phyloP scores from a whole-genome alignment of 2,797 vertebrate genomes.

The Acanthurus tractus region DNA sequence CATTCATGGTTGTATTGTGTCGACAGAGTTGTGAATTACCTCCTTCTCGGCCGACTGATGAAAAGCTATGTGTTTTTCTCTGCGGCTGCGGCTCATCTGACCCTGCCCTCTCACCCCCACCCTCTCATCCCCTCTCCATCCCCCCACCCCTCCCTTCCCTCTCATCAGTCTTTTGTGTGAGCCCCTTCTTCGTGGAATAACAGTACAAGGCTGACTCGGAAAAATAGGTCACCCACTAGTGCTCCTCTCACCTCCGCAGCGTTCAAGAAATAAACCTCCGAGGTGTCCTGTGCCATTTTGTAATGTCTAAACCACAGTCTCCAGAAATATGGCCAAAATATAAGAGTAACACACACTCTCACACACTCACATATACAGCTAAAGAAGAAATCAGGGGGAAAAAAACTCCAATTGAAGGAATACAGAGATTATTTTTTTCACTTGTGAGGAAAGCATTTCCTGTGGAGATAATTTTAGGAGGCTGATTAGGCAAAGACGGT shows the following conservation, averaged over 20 bases:
- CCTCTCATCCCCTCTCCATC: background rate
- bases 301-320: constrained; percentile 62
- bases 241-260: constrained; percentile 79
- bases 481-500: constrained; percentile 81
- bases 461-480: constrained; percentile 83
- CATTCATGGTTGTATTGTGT: constrained; percentile 70
- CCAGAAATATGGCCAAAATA: constrained; percentile 33
- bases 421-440: constrained; percentile 56
- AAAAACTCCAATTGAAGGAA: constrained; percentile 62
- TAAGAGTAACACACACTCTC: constrained; percentile 24
- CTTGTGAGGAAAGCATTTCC: constrained; percentile 77
- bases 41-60: constrained; percentile 77
- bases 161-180: constrained; percentile 77
- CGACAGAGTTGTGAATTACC: constrained; percentile 83
- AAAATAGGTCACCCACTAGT: constrained; percentile 84
- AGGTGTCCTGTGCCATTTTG: constrained; percentile 73
- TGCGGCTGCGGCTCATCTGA: constrained; percentile 75
- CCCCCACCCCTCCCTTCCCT: background rate
- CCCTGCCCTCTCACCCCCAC: constrained; percentile 69
- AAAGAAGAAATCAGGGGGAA: constrained; percentile 33
- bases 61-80: constrained; percentile 83
- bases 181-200: constrained; percentile 70
- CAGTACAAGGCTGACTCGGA: constrained; percentile 66
- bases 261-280: constrained; percentile 73
- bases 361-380: background rate